Base-by-base conservation (phyloP, 2,797 vertebrate species). In the Buceros bicornis region DNA sequence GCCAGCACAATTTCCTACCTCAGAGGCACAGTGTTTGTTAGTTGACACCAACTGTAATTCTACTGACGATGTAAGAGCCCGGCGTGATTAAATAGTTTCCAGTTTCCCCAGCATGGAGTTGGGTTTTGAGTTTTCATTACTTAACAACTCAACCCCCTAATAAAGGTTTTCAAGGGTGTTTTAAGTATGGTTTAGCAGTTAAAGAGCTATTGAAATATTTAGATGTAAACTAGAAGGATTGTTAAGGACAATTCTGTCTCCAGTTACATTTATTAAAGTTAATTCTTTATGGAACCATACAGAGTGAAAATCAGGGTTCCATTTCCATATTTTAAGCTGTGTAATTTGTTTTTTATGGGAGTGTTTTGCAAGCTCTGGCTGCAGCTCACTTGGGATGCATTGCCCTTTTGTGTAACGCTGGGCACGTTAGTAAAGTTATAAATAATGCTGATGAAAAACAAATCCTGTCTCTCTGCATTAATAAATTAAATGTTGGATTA, bases 321-420 rank as follows among this genome's bases (percentile, higher is more conserved):
- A 29, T 81, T 96, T 91, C 70, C 54, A 16, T 87, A 10, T 82
- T 90, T 76, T 48, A 82, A 51, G 54, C 66, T 77, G 53, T 51
- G 71, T 83, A 37, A 31, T 87, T 87, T 93, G 53, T 14, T 94
- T 40, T 91, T 91, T 92, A 18, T 74, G 79, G 24, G 82, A 43
- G 17, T 26, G 33, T 85, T 92, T 54, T 83, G 79, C 85, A 83
- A 85, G 54, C 72, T 92, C 47, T 91, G 74, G n/a, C 84, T 87
- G 37, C 37, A 60, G 71, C 71, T 89, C 53, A 13, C 53, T 82
- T 80, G 51, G 53, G 71, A 31, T 84, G n/a, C 0, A 0, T 67
- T 93, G 25, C 37, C 79, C 69, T 91, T 92, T 91, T 83, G 57
- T 58, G 40, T 71, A 69, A 65, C 40, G 5, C 26, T 85, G 50